Percentiles rank a stretch among this genome's conserved stretches.
These are phyloP conservation scores for Exephanes ischioxanthus DNA, from an alignment of 2,888 invertebrate genomes.

Conservation along the genomic window DNA sequence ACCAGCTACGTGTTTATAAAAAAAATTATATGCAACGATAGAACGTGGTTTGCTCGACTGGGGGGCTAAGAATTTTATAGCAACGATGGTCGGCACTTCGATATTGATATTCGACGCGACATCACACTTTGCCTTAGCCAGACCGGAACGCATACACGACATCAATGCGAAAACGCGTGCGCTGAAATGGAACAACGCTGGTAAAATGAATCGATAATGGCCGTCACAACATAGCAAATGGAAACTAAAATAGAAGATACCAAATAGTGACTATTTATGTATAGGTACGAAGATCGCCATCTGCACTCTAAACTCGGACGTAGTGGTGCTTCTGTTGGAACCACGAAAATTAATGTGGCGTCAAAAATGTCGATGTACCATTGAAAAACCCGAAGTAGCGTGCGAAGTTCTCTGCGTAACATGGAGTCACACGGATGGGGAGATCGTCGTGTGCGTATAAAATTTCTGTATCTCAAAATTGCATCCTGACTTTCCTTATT, in stretches of 20 bases:
- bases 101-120: constrained; percentile 67
- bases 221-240: no score
- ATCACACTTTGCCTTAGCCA: not conserved
- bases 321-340: constrained; percentile 65
- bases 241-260: not conserved
- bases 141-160: constrained; percentile 28
- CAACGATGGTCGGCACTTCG: constrained; percentile 56
- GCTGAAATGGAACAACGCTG: constrained; percentile 76
- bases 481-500: not conserved
- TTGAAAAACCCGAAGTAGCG: not conserved
- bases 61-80: constrained; percentile 74
- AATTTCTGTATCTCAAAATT: no score
- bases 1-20: not conserved
- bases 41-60: constrained; percentile 74
- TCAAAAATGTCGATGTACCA: constrained; percentile 58
- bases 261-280: constrained; percentile 10
- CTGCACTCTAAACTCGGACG: constrained; percentile 26
- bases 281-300: constrained; percentile 68
- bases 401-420: constrained; percentile 69
- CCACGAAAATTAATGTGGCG: constrained; percentile 71
- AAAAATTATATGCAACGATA: constrained; percentile 23
- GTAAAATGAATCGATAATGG: constrained; percentile 46
- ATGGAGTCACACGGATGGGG: constrained; percentile 75
- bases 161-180: constrained; percentile 37
- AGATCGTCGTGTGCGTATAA: constrained; percentile 74